A percentile compares a stretch with the other conserved stretches of the same genome.
Conservation (phyloP, 2,888 invertebrate species). For the Xiphydria camelus region DNA sequence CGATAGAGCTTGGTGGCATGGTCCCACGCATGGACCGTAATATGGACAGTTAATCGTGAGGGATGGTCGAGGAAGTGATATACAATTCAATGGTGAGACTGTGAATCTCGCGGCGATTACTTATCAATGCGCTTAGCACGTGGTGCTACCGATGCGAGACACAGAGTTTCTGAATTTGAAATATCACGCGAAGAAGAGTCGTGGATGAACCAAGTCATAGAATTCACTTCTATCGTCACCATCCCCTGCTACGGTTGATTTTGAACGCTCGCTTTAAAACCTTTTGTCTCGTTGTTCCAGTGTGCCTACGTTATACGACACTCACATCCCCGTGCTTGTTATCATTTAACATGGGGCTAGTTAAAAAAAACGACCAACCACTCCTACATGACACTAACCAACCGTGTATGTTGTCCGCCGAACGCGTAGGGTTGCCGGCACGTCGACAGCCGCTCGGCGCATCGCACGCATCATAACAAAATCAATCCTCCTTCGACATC, state of each 20-base stretch:
- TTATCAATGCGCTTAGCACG: no score
- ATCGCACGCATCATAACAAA: constrained; percentile 28
- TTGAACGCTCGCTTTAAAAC: constrained; percentile 33
- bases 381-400: constrained; percentile 33
- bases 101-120: no score
- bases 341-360: constrained; percentile 37
- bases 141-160: no score
- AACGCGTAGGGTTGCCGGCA: constrained; percentile 15
- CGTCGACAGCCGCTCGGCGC: constrained; percentile 17
- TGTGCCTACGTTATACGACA: constrained; percentile 34
- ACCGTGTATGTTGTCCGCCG: constrained; percentile 23
- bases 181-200: no score
- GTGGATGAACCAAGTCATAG: no score
- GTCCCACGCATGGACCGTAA: constrained; percentile 42
- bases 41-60: constrained; percentile 21
- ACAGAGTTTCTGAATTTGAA: no score
- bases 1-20: constrained; percentile 43
- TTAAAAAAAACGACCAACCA: constrained; percentile 16
- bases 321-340: constrained; percentile 39
- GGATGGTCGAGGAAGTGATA: constrained; percentile 7
- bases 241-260: constrained; percentile 35
- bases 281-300: constrained; percentile 37
- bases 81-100: no score
- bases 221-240: no score
- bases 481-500: constrained; percentile 27